A percentile compares a stretch with the other conserved stretches of the same genome.
Evolutionary conservation across 1,140 invertebrate genomes (phyloP).

Genomic region (Drosophila paulistorum): DNA sequence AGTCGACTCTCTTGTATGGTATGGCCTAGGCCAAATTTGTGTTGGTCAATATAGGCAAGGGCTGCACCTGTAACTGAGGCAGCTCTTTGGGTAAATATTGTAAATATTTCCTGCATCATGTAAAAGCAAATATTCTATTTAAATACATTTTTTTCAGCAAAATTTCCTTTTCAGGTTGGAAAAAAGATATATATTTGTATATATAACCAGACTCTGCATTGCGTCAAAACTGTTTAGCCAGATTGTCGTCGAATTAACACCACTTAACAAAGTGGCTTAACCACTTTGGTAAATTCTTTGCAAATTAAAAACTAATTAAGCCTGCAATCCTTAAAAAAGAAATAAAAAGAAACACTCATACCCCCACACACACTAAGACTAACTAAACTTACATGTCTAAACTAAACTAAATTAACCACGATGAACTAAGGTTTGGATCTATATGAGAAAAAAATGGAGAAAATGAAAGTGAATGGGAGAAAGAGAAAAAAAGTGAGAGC

Average conservation of each 20-base stretch:
- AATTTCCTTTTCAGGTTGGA: constrained; percentile 1
- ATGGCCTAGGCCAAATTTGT: background rate
- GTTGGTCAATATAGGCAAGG: constrained; percentile 7
- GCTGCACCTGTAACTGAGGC: constrained; percentile 2
- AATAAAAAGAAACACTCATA: constrained; percentile 6
- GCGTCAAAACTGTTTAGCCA: constrained; percentile 25
- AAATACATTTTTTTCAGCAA: background rate
- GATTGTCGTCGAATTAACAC: background rate
- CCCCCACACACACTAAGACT: background rate
- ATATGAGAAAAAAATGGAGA: background rate
- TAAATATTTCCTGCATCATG: constrained; percentile 55
- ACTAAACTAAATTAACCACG: constrained; percentile 58
- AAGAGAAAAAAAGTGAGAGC: constrained; percentile 15
- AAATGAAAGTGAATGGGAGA: constrained; percentile 6
- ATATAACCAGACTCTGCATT: constrained; percentile 8
- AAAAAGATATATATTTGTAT: background rate
- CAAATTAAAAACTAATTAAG: constrained; percentile 63
- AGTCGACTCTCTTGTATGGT: background rate
- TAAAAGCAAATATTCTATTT: constrained; percentile 44
- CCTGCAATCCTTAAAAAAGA: background rate
- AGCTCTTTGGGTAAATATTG: constrained; percentile 22
- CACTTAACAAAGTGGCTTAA: constrained; percentile 50
- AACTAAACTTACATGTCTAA: constrained; percentile 47
- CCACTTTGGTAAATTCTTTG: constrained; percentile 42
- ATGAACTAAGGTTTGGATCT: constrained; percentile 41